phyloP scores from a whole-genome alignment of 2,797 vertebrate species.

The Eulemur rubriventer region DNA sequence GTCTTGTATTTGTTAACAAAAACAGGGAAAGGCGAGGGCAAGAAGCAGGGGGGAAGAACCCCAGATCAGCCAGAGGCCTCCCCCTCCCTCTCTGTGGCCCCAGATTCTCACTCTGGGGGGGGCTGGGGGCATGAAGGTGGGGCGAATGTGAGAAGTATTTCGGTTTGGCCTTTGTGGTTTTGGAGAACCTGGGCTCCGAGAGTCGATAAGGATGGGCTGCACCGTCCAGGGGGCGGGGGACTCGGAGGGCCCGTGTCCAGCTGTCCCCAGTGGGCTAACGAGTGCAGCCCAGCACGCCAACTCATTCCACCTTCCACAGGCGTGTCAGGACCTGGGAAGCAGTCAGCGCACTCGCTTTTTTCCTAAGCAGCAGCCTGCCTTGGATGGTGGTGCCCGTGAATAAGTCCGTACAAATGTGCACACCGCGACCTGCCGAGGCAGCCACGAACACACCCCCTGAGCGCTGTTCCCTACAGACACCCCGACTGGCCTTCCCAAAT shows the following conservation, averaged over 20 bases:
- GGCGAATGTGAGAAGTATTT: background rate
- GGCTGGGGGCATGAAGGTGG: background rate
- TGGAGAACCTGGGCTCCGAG: background rate
- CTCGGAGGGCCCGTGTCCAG: background rate
- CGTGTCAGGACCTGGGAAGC: constrained; percentile 77
- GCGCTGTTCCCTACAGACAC: background rate
- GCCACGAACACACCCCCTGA: background rate
- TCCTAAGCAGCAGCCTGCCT: constrained; percentile 15
- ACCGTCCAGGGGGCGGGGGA: background rate
- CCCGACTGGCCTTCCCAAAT: background rate
- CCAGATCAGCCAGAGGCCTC: background rate
- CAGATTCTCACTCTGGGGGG: background rate
- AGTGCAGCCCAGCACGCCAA: background rate
- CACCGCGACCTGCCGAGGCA: background rate
- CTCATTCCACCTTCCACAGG: constrained; percentile 63
- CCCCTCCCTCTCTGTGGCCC: background rate
- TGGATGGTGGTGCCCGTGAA: background rate
- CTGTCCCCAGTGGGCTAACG: background rate
- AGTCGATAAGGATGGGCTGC: accelerated
- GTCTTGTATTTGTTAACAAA: constrained; percentile 67
- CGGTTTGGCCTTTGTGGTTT: background rate
- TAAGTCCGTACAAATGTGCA: background rate
- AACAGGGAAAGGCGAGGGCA: background rate
- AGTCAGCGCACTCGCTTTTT: constrained; percentile 12
- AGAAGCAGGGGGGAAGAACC: background rate